Evolutionary conservation across 2,797 vertebrate species (phyloP), one percentile per base, ranked within the genome.

Genomic region (Acrossocheilus fasciatus): DNA sequence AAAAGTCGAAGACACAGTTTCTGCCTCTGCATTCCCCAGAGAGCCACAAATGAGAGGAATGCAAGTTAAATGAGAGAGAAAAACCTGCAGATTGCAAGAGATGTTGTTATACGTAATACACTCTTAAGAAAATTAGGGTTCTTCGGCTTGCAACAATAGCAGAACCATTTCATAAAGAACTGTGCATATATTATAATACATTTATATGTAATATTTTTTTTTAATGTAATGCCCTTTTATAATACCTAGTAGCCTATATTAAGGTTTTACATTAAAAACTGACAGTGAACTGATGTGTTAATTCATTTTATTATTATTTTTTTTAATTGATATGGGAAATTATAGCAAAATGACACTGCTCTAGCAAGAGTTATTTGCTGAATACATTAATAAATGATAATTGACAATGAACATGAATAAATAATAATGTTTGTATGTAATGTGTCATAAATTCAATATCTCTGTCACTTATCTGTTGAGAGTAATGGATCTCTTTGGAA

Each of bases 41-140:
- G 89, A 62, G 20, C 50, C 69, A 26, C 76, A 79, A 85, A 80
- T 79, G 54, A 88, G 72, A 11, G 45, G 39, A 77, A 79, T 84
- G 75, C 47, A 36, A 74, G 86, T 79, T 88, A 76, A 78, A 87
- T 64, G 57, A 82, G 54, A 73, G 43, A 12, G 20, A 34, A 23
- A 83, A 76, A 75, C 69, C 82, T 45, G 57, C 52, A 81, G 41
- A 64, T 47, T 64, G 30, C 2, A 20, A 59, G 17, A 39, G 70
- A 75, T 66, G 73, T 47, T 36, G 57, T 75, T 82, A 77, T 45
- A 9, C 10, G 43, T 43, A 78, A 79, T 62, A 43, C 23, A 41
- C 52, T 26, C 8, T 57, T 5, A 26, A 66, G 14, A 70, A 41
- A 41, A 23, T 41, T 20, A 23, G 18, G 18, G 36, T 18, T 41